Percentiles rank a stretch among this genome's conserved stretches.
Evolutionary conservation across 2,113 vertebrate genomes (phyloP).

Genomic region (Glaucomys volans): DNA sequence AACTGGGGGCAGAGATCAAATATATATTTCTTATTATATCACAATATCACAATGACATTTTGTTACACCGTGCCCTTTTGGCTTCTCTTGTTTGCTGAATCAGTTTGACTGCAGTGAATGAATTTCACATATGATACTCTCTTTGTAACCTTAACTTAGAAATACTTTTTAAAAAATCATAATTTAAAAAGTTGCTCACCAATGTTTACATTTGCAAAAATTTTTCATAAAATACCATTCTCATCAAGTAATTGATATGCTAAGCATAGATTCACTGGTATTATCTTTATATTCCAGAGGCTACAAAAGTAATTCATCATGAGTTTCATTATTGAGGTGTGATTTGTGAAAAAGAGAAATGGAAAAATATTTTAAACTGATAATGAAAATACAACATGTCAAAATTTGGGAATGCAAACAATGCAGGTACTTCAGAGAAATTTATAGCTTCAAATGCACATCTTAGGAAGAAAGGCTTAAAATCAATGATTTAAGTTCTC

Average conservation of each 20-base stretch:
- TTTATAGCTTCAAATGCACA: neutral
- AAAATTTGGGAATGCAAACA: neutral
- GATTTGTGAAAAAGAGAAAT: neutral
- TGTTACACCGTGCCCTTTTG: neutral
- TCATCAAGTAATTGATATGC: conserved; percentile 23
- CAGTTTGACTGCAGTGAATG: neutral
- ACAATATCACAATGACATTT: neutral
- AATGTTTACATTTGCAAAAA: neutral
- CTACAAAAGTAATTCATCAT: neutral
- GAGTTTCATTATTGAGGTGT: conserved; percentile 26
- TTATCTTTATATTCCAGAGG: neutral
- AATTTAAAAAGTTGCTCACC: neutral
- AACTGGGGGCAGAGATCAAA: neutral
- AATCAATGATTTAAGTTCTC: neutral
- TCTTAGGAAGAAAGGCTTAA: conserved; percentile 14
- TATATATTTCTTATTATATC: neutral
- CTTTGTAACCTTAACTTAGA: neutral
- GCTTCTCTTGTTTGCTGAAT: neutral
- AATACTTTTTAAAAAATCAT: neutral
- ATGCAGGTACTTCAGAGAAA: neutral
- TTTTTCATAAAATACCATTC: neutral
- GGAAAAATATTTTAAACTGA: conserved; percentile 32
- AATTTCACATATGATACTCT: neutral
- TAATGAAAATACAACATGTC: conserved; percentile 5
- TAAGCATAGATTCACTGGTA: neutral